Percentiles rank a stretch among this genome's conserved stretches.
These are phyloP conservation scores for Gobio gobio DNA, from an alignment of 2,113 vertebrate genomes.

Conservation along the genomic window DNA sequence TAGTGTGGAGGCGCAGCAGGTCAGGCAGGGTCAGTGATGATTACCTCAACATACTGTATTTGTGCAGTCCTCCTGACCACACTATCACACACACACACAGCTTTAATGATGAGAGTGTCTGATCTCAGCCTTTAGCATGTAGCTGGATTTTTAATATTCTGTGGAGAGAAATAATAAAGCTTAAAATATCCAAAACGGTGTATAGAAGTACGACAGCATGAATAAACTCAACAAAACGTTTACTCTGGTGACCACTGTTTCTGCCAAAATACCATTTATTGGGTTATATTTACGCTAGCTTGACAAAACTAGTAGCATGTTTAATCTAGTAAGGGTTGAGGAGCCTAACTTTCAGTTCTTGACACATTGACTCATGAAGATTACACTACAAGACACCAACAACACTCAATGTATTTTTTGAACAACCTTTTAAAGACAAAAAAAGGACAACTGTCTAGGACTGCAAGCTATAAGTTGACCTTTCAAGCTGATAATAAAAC, in stretches of 20 bases:
- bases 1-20: constrained; percentile 22
- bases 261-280: not conserved
- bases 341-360: not conserved
- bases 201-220: not conserved
- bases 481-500: constrained; percentile 14
- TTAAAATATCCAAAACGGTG: not conserved
- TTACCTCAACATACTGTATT: constrained; percentile 24
- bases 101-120: not conserved
- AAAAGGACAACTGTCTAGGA: not conserved
- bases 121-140: not conserved
- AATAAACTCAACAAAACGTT: not conserved
- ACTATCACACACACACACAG: not conserved
- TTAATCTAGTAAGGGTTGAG: not conserved
- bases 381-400: not conserved
- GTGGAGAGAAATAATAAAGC: not conserved
- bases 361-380: not conserved
- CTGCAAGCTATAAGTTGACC: not conserved
- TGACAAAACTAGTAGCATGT: not conserved
- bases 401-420: not conserved
- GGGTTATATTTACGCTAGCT: not conserved
- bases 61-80: constrained; percentile 28
- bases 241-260: not conserved
- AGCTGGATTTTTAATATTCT: not conserved
- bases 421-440: not conserved
- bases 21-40: constrained; percentile 29